Percentiles rank a stretch among this genome's conserved stretches.
Evolutionary conservation across 2,797 vertebrate species (phyloP).

Genomic region (Typhlichthys subterraneus): DNA sequence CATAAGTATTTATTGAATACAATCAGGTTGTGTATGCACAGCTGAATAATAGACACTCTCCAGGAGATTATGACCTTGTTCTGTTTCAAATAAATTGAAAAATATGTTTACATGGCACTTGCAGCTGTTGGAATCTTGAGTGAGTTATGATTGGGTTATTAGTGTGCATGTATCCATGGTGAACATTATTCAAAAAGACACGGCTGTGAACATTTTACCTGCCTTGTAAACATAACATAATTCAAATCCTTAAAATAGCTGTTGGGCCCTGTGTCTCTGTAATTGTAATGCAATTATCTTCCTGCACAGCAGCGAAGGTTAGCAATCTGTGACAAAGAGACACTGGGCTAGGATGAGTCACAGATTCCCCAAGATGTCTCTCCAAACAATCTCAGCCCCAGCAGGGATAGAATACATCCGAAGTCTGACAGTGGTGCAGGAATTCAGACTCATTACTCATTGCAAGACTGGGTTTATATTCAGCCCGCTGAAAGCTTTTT

Average conservation of each 20-base stretch:
- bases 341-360: conserved; percentile 64
- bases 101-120: too few species aligned
- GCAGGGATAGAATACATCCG: conserved; percentile 63
- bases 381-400: conserved; percentile 67
- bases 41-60: too few species aligned
- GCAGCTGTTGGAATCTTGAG: too few species aligned
- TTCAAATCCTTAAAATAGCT: conserved; percentile 62
- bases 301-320: conserved; percentile 64
- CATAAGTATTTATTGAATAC: too few species aligned
- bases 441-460: conserved; percentile 68
- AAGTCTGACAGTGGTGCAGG: conserved; percentile 62
- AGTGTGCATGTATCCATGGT: background rate
- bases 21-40: too few species aligned
- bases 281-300: conserved; percentile 69
- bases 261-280: conserved; percentile 54
- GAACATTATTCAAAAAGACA: conserved; percentile 48
- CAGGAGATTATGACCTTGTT: too few species aligned
- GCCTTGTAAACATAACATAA: conserved; percentile 56
- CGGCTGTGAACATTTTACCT: conserved; percentile 35
- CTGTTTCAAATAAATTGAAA: too few species aligned
- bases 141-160: too few species aligned
- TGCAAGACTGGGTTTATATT: conserved; percentile 61
- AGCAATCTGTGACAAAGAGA: conserved; percentile 68
- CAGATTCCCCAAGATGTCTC: conserved; percentile 63
- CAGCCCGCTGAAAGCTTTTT: conserved; percentile 62